Conservation (phyloP, 1,140 invertebrate species). For the Drosophila rufa region DNA sequence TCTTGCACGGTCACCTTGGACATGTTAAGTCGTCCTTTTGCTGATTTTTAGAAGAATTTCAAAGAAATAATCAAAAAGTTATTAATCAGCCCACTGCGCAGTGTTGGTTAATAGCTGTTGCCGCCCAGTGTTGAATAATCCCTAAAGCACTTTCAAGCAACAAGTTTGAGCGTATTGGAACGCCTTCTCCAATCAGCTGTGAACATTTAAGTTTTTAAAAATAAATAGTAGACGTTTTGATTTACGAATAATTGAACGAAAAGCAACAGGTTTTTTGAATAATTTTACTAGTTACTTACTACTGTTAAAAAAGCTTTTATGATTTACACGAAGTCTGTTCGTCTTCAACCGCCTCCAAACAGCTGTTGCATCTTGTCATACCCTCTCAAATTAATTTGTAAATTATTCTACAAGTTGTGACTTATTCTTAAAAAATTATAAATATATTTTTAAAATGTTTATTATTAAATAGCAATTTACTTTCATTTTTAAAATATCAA, state of each 20-base stretch:
- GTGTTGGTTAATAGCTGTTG: constrained; percentile 18
- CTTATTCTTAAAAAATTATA: not conserved
- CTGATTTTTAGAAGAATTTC: constrained; percentile 5
- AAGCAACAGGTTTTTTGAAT: too few species aligned
- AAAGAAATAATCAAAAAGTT: constrained; percentile 4
- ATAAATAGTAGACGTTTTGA: too few species aligned
- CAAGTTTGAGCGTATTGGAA: constrained; percentile 4
- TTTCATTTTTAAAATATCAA: not conserved
- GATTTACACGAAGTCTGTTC: constrained; percentile 4
- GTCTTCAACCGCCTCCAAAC: constrained; percentile 9
- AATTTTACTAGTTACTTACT: not conserved
- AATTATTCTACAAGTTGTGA: not conserved
- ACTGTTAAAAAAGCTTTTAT: not conserved
- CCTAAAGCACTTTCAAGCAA: not conserved
- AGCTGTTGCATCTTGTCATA: constrained; percentile 35
- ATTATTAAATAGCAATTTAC: not conserved
- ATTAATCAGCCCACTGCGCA: not conserved
- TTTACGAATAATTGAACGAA: not conserved
- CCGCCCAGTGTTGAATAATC: not conserved
- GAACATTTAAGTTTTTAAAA: not conserved
- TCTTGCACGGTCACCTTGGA: constrained; percentile 91
- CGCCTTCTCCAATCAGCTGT: not conserved
- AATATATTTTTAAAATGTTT: not conserved
- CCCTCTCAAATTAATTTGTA: not conserved
- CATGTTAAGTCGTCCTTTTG: constrained; percentile 45